Conservation (phyloP, 1,140 invertebrate species). For the Colletes latitarsis region DNA sequence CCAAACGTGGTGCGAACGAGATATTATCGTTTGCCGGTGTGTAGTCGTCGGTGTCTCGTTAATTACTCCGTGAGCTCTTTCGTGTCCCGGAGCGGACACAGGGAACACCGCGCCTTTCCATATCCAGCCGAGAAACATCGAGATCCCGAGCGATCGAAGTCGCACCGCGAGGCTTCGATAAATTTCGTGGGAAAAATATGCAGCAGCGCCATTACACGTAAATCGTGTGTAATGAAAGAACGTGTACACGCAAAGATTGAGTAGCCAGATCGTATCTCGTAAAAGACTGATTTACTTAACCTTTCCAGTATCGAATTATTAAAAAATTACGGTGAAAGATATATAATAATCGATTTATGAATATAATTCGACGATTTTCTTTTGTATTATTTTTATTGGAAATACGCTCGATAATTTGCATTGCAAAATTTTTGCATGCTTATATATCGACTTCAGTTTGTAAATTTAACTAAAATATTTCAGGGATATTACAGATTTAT, state of each 20-base stretch:
- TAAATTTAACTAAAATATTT: too few species aligned
- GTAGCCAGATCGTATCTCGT: background rate
- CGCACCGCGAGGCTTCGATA: background rate
- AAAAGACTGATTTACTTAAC: background rate
- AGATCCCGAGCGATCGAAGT: background rate
- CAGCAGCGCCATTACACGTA: background rate
- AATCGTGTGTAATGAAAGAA: background rate
- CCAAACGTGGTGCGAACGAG: constrained; percentile 31
- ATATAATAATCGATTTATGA: too few species aligned
- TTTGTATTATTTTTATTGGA: too few species aligned
- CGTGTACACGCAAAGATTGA: background rate
- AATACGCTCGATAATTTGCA: too few species aligned
- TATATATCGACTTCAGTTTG: too few species aligned
- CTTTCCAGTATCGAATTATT: too few species aligned
- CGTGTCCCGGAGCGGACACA: constrained; percentile 17
- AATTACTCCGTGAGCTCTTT: constrained; percentile 17
- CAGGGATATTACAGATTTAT: background rate
- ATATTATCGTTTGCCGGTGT: constrained; percentile 30
- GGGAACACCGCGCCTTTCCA: constrained; percentile 2
- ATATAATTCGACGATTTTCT: too few species aligned
- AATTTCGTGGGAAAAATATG: background rate
- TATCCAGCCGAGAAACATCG: constrained; percentile 3
- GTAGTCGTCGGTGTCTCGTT: constrained; percentile 29
- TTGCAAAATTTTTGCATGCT: too few species aligned
- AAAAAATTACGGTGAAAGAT: too few species aligned